Evolutionary conservation across 2,113 vertebrate genomes (phyloP).

Genomic region (Channa maculata): DNA sequence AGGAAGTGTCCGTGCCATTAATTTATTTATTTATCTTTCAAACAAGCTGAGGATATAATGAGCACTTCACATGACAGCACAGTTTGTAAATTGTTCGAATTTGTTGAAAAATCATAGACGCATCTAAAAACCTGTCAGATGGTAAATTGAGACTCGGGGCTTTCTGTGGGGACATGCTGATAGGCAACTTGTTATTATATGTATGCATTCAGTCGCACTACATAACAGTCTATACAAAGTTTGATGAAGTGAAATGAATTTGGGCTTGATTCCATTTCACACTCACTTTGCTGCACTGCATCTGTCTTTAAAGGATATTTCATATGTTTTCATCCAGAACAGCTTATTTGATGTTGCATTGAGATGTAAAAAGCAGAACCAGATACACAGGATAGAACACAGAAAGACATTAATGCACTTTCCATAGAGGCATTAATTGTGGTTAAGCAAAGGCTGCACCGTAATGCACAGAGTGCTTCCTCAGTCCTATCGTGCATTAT

Average conservation of each 20-base stretch:
- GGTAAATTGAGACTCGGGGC: slow-evolving; percentile 23
- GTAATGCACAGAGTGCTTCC: slow-evolving; percentile 66
- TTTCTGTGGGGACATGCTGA: slow-evolving; percentile 6
- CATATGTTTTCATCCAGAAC: neutral
- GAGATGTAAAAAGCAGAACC: slow-evolving; percentile 14
- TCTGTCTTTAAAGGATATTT: slow-evolving; percentile 6
- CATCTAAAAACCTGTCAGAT: slow-evolving; percentile 32
- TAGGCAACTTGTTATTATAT: slow-evolving; percentile 1
- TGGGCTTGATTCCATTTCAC: neutral
- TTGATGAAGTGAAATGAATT: neutral
- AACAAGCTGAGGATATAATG: slow-evolving; percentile 59
- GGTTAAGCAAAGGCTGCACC: slow-evolving; percentile 64
- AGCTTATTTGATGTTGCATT: slow-evolving; percentile 1
- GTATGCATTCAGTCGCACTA: neutral
- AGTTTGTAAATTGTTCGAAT: slow-evolving; percentile 19
- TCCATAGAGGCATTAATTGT: slow-evolving; percentile 46
- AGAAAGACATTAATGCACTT: slow-evolving; percentile 56
- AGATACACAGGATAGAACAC: slow-evolving; percentile 22
- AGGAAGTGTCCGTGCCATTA: slow-evolving; percentile 37
- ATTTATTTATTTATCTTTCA: slow-evolving; percentile 60
- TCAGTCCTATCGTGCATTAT: slow-evolving; percentile 45
- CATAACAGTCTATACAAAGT: no score
- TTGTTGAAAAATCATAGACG: slow-evolving; percentile 35
- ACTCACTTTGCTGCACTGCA: neutral
- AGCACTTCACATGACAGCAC: slow-evolving; percentile 47